Evolutionary conservation across 2,888 invertebrate genomes (phyloP), one percentile per base, ranked within the genome.

Genomic region (Scelioninae gen. 1): DNA sequence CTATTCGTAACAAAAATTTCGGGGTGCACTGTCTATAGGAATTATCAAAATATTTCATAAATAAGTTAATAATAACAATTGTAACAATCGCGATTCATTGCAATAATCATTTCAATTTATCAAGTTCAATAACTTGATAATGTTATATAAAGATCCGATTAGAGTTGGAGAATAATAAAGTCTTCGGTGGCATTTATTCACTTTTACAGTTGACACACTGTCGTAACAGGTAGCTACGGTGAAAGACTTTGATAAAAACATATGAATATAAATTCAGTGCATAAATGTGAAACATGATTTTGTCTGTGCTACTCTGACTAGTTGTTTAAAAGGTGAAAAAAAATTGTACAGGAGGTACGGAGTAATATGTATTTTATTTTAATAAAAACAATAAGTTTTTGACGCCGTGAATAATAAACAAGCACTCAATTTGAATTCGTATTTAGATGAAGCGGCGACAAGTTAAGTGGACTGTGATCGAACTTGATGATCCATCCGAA

Each of bases 391-490:
- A 23, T 23, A 4, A 23, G 23, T 23, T 23, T 23, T 23, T 23
- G 1, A 2, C 4, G 23, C 2, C 23, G 23, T 23, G 23, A 23
- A 23, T 55, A 11, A 23, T 58, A 6, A 38, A 4, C 16, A 58
- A 38, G 5, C 16, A 58, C 38, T 58, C 2, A 40, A 2, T 34
- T 8, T 8, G 11, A 58, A 58, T 58, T 40, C 34, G 11, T 13
- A 23, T 40, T 40, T 47, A 43, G 75, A 91, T 91, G 91, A 87
- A 88, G 72, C 92, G 91, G 62, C 92, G 93, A 69, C 93, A 92
- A 87, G 91, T 94, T 85, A 94, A 93, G 83, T 94, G 94, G 94
- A 91, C 94, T 51, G 93, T 94, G 74, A 92, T 93, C 83, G 89
- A 93, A 58, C 93, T 93, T 15, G 90, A 93, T 49, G 93, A 94